Base-by-base conservation (phyloP, 2,888 invertebrate species). In the Melangyna quadrimaculata region DNA sequence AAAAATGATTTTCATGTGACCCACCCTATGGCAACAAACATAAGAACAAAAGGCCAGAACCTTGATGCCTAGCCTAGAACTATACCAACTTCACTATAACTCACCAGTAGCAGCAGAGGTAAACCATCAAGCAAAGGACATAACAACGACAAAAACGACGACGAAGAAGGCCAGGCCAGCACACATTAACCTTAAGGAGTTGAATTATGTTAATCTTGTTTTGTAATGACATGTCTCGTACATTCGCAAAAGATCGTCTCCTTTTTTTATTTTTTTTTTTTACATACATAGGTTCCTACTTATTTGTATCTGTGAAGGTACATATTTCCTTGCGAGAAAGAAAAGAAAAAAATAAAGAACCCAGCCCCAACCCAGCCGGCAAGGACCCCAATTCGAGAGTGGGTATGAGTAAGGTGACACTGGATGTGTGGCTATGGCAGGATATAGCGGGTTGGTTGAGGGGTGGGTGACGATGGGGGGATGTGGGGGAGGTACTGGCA, bases 191-290 rank as follows among this genome's bases (percentile, higher is more conserved):
- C 79, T 59, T 74, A 65, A 84, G 83, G 70, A 84, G 84, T 80
- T 75, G 80, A 84, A 84, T 79, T 75, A 84, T 84, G 74, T 84
- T 84, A 84, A 84, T 84, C 84, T 75, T 70, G 80, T 75, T 83
- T 75, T 80, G 75, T 84, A 84, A 84, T 84, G 80, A 84, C 80
- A 84, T 84, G 71, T 80, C 80, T 75, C 67, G 71, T 84, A 72
- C 78, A 82, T 78, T 82, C 57, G 78, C 77, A 77, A 78, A 57
- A 73, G 59, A 78, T 43, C 51, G 27, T 51, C 27, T 83, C 57
- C 4, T 27, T 27, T 27, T 27, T 3, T 27, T 27, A 27, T 6
- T 3, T 27, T 27, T 6, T 43, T 48, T 51, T 63, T 61, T 71
- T 35, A 48, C 55, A 10, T 19, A 37, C 8, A 43, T 59, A 24